Percentiles rank a stretch among this genome's conserved stretches.
Evolutionary conservation across 2,888 invertebrate species (phyloP).

Genomic region (Andrena marginata): DNA sequence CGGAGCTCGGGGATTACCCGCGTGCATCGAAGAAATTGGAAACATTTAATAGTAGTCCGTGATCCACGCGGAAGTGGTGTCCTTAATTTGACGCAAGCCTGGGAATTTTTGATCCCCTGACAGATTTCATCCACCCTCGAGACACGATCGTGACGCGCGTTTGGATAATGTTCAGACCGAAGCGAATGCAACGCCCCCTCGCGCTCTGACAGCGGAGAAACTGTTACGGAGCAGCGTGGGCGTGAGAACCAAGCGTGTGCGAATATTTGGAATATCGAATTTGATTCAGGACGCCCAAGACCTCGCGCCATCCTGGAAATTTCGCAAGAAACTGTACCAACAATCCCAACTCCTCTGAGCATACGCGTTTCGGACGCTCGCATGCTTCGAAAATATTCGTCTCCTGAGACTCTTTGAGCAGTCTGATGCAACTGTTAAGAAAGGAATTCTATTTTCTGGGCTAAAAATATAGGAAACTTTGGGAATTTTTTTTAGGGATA

Average conservation of each 20-base stretch:
- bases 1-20: background rate
- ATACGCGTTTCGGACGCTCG: slow-evolving; percentile 8
- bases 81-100: background rate
- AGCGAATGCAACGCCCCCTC: slow-evolving; percentile 38
- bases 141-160: slow-evolving; percentile 43
- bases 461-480: too few relatives aligned
- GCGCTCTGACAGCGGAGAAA: slow-evolving; percentile 23
- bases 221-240: slow-evolving; percentile 9
- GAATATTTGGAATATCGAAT: slow-evolving; percentile 58
- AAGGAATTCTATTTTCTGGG: too few relatives aligned
- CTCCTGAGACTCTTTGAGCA: background rate
- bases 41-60: too few relatives aligned
- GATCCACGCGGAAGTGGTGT: background rate
- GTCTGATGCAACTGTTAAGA: too few relatives aligned
- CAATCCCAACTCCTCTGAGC: slow-evolving; percentile 26
- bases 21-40: background rate
- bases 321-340: slow-evolving; percentile 50
- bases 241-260: slow-evolving; percentile 52
- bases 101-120: slow-evolving; percentile 23
- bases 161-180: slow-evolving; percentile 43
- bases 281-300: slow-evolving; percentile 46
- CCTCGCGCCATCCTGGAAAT: slow-evolving; percentile 38
- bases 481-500: too few relatives aligned
- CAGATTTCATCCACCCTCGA: slow-evolving; percentile 12
- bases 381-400: slow-evolving; percentile 25